These are phyloP conservation scores for Pseudomugil gertrudae DNA, from an alignment of 2,797 vertebrate genomes.

Conservation along the genomic window DNA sequence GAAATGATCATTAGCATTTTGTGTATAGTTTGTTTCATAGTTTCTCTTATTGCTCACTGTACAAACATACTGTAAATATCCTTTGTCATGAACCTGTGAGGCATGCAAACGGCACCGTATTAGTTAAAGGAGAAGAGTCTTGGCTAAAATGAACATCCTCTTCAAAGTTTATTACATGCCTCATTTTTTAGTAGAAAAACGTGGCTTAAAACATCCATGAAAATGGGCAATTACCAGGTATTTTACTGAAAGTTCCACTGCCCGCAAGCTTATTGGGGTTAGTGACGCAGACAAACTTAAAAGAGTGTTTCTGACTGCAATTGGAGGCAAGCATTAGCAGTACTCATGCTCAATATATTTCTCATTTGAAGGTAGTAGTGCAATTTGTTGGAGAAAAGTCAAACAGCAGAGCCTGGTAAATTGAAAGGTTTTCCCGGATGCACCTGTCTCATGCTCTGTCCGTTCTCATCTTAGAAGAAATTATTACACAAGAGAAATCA, in stretches of 20 bases:
- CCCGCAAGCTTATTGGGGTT: conserved; percentile 70
- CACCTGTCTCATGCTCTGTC: conserved; percentile 58
- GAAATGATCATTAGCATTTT: too few relatives aligned
- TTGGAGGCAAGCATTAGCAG: conserved; percentile 63
- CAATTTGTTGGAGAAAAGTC: conserved; percentile 63
- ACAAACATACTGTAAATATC: conserved; percentile 53
- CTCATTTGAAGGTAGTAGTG: conserved; percentile 66
- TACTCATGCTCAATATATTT: conserved; percentile 74
- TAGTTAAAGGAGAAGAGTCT: conserved; percentile 45
- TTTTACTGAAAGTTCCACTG: conserved; percentile 68
- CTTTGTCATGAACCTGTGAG: conserved; percentile 60
- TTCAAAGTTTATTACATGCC: conserved; percentile 76
- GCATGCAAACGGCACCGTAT: conserved; percentile 67
- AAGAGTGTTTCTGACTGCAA: conserved; percentile 69
- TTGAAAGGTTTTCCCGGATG: conserved; percentile 56
- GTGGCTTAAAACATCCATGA: conserved; percentile 71
- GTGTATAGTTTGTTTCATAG: too few relatives aligned
- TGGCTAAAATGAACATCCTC: conserved; percentile 64
- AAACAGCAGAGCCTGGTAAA: conserved; percentile 49
- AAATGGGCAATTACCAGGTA: conserved; percentile 75
- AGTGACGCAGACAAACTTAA: conserved; percentile 75
- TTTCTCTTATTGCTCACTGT: conserved; percentile 37
- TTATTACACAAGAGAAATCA: conserved; percentile 61
- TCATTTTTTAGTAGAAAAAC: conserved; percentile 75
- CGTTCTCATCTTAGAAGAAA: conserved; percentile 42